phyloP scores from a whole-genome alignment of 2,797 vertebrate species.

The Lateolabrax maculatus region DNA sequence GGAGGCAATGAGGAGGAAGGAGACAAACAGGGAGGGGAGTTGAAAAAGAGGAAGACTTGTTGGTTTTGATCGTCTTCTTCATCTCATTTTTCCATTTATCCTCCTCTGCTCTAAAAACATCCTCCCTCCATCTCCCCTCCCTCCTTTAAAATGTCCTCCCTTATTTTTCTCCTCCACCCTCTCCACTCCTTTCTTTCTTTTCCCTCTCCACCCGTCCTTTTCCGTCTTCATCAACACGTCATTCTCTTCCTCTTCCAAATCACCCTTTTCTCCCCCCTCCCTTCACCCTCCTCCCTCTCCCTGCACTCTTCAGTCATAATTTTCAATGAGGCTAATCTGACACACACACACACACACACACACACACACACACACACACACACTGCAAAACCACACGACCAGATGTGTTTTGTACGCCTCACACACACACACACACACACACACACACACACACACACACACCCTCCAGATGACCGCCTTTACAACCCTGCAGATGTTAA shows the following conservation, averaged over 20 bases:
- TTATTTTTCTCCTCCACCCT: slow-evolving; percentile 4
- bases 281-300: not conserved
- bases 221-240: slow-evolving; percentile 4
- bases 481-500: slow-evolving; percentile 35
- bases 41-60: not conserved
- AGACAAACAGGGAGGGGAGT: not conserved
- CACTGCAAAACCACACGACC: slow-evolving; percentile 36
- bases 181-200: not conserved
- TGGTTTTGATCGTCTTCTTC: not conserved
- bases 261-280: not conserved
- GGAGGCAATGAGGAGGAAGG: not conserved
- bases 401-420: slow-evolving; percentile 46
- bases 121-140: not conserved
- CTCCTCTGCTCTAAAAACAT: not conserved
- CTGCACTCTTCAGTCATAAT: slow-evolving; percentile 16
- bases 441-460: slow-evolving; percentile 28
- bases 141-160: slow-evolving; percentile 32
- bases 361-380: slow-evolving; percentile 23
- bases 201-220: slow-evolving; percentile 6
- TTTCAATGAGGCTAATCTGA: slow-evolving; percentile 24
- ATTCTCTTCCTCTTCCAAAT: slow-evolving; percentile 9
- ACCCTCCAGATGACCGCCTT: slow-evolving; percentile 20
- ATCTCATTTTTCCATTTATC: not conserved
- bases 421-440: slow-evolving; percentile 15
- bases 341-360: slow-evolving; percentile 13